A percentile compares a stretch with the other conserved stretches of the same genome.
Evolutionary conservation across 1,140 invertebrate species (phyloP).

Genomic region (Bicyclus anynana): DNA sequence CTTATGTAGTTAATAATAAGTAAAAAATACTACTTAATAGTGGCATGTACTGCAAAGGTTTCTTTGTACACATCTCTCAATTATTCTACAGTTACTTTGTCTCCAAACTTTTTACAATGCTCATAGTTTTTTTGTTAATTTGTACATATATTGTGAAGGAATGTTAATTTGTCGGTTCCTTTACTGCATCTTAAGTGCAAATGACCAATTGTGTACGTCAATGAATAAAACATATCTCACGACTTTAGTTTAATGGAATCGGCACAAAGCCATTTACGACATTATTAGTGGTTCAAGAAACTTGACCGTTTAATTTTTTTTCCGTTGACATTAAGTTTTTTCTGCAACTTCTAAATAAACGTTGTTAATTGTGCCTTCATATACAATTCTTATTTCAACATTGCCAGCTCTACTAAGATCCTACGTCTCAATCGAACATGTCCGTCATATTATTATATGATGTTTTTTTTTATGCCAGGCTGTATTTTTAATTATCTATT

Average conservation of each 20-base stretch:
- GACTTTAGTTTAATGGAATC: constrained; percentile 20
- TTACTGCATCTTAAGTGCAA: constrained; percentile 17
- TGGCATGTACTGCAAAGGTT: too few relatives aligned
- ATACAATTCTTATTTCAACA: constrained; percentile 1
- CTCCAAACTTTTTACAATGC: not conserved
- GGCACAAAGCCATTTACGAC: constrained; percentile 2
- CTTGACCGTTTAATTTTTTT: not conserved
- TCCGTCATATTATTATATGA: not conserved
- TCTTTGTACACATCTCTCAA: too few relatives aligned
- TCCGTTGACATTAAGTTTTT: not conserved
- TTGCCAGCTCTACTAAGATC: not conserved
- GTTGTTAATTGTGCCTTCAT: constrained; percentile 2
- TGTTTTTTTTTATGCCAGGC: too few relatives aligned
- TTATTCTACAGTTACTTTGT: not conserved
- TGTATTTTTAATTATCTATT: too few relatives aligned
- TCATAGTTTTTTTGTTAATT: not conserved
- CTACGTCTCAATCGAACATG: not conserved
- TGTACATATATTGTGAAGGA: constrained; percentile 7
- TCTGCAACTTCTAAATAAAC: not conserved
- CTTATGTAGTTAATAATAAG: too few relatives aligned
- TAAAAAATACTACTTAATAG: too few relatives aligned
- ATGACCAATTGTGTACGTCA: constrained; percentile 19
- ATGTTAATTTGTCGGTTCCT: constrained; percentile 17
- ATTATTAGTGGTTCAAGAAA: not conserved
- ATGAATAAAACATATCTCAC: constrained; percentile 24